Conservation (phyloP, 2,113 vertebrate genomes). For the Helogale parvula region DNA sequence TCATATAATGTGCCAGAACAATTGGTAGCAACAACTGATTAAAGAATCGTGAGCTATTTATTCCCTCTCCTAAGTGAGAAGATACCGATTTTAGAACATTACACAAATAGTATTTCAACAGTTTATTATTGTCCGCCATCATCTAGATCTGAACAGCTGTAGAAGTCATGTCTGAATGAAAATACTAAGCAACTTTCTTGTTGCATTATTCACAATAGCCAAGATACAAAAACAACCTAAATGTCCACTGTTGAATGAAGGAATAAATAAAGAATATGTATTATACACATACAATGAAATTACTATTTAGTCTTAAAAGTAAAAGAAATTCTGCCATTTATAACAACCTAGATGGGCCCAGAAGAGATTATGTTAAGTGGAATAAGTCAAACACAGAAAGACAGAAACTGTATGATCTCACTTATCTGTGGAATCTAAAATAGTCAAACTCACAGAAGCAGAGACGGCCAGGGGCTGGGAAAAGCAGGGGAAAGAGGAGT, state of each 20-base stretch:
- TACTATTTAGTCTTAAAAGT: not conserved
- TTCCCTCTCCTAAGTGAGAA: not conserved
- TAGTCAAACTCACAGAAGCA: not conserved
- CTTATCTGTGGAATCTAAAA: not conserved
- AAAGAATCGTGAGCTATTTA: not conserved
- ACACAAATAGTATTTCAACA: not conserved
- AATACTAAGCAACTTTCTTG: not conserved
- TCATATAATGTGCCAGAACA: not conserved
- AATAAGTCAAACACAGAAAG: not conserved
- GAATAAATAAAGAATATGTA: not conserved
- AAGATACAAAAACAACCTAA: not conserved
- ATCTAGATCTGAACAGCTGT: not conserved
- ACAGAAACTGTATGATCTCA: not conserved
- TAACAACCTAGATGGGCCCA: not conserved
- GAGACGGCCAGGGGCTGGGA: not conserved
- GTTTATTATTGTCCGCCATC: not conserved
- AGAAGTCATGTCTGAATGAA: conserved; percentile 13
- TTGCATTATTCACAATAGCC: not conserved
- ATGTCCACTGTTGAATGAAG: not conserved
- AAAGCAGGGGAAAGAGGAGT: not conserved
- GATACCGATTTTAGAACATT: not conserved
- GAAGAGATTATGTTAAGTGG: not conserved
- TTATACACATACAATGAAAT: not conserved
- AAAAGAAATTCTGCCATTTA: not conserved
- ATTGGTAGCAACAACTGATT: not conserved